These are phyloP conservation scores for Synergus japonicus DNA, from an alignment of 2,888 invertebrate genomes.

Conservation along the genomic window DNA sequence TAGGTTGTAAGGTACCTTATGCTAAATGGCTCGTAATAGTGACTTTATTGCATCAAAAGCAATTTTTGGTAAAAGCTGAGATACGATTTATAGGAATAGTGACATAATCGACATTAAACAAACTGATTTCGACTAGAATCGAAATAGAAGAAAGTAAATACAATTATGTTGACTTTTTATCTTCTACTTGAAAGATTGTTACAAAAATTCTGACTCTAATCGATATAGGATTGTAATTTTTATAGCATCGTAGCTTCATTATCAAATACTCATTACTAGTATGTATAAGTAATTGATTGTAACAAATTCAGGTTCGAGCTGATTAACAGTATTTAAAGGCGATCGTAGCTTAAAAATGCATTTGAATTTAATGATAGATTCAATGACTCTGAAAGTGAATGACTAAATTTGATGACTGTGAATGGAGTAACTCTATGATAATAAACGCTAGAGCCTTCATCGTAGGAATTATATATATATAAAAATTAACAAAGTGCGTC, in stretches of 20 bases:
- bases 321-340: slow-evolving; percentile 17
- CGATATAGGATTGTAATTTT: neutral
- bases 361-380: neutral
- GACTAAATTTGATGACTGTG: slow-evolving; percentile 4
- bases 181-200: neutral
- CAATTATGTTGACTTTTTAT: neutral
- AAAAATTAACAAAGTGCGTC: slow-evolving; percentile 35
- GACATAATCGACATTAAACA: neutral
- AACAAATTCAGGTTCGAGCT: slow-evolving; percentile 24
- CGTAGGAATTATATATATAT: slow-evolving; percentile 4
- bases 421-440: neutral
- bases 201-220: neutral
- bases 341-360: neutral
- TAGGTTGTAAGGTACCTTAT: neutral
- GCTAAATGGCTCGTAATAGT: slow-evolving; percentile 18
- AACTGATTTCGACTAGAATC: neutral
- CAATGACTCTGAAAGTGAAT: slow-evolving; percentile 6
- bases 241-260: neutral
- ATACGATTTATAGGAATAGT: slow-evolving; percentile 1
- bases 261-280: neutral
- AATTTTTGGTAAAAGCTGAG: slow-evolving; percentile 27
- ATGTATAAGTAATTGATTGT: slow-evolving; percentile 1
- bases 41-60: slow-evolving; percentile 16
- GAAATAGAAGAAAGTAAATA: neutral
- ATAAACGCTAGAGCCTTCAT: neutral